phyloP scores from a whole-genome alignment of 1,140 invertebrate species.

The Saccostrea glomerata region DNA sequence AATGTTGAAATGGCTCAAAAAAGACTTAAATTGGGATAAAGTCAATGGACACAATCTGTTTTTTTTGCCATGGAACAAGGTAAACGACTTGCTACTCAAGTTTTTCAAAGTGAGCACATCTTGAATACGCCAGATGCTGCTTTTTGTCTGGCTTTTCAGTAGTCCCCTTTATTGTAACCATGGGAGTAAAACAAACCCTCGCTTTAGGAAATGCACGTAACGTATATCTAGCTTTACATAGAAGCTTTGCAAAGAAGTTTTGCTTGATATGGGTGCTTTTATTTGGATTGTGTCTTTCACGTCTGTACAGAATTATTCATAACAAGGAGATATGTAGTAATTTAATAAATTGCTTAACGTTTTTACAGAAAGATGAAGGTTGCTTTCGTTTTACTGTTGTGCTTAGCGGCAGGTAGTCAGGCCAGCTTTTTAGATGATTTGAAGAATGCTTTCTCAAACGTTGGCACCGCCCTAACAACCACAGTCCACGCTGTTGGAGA shows the following conservation, averaged over 20 bases:
- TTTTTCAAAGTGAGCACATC: slow-evolving; percentile 41
- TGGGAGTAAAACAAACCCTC: background rate
- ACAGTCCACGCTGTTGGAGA: slow-evolving; percentile 30
- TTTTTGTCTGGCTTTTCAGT: background rate
- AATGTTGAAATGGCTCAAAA: background rate
- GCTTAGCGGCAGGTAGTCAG: slow-evolving; percentile 12
- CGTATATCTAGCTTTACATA: background rate
- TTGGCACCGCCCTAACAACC: slow-evolving; percentile 9
- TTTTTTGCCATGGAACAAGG: slow-evolving; percentile 28
- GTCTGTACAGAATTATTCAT: background rate
- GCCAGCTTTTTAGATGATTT: slow-evolving; percentile 41
- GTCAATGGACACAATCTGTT: slow-evolving; percentile 11
- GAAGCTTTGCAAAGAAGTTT: background rate
- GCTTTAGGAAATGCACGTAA: background rate
- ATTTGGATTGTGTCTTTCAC: background rate
- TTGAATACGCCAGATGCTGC: background rate
- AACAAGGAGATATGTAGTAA: background rate
- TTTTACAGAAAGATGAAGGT: background rate
- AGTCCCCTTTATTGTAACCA: background rate
- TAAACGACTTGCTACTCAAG: slow-evolving; percentile 22
- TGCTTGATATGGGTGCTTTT: background rate
- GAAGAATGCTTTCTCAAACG: background rate
- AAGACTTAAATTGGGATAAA: slow-evolving; percentile 25
- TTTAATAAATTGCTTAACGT: background rate
- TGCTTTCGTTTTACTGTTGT: background rate